These are phyloP conservation scores for Chelon auratus DNA, from an alignment of 2,797 vertebrate genomes.

Conservation along the genomic window DNA sequence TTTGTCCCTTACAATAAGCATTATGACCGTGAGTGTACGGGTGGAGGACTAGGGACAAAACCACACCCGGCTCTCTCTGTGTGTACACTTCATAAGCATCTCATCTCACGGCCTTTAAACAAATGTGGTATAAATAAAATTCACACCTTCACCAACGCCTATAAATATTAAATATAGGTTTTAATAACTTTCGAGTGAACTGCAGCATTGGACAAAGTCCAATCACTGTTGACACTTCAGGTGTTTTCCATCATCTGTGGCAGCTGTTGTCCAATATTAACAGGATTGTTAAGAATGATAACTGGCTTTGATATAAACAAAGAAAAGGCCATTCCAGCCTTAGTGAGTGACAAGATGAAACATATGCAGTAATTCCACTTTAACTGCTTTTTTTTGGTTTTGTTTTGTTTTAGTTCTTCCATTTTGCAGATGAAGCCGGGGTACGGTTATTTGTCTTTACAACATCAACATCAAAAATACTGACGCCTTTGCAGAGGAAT, in stretches of 20 bases:
- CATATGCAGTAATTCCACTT: constrained; percentile 7
- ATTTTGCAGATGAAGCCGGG: neutral
- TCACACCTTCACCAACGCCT: constrained; percentile 16
- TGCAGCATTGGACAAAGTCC: constrained; percentile 10
- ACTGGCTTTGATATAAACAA: constrained; percentile 31
- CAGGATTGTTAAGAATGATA: constrained; percentile 33
- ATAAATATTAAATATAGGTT: constrained; percentile 13
- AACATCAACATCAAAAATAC: neutral
- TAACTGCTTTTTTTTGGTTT: constrained; percentile 3
- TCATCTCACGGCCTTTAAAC: constrained; percentile 41
- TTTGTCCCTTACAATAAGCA: constrained; percentile 67
- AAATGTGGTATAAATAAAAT: constrained; percentile 19
- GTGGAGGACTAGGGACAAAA: constrained; percentile 54
- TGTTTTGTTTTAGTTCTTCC: no score
- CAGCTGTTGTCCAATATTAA: constrained; percentile 34
- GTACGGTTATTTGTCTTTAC: neutral
- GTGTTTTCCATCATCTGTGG: constrained; percentile 40
- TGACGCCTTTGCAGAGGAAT: neutral
- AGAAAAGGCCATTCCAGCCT: constrained; percentile 9
- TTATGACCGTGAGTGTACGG: constrained; percentile 48
- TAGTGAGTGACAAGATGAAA: constrained; percentile 33
- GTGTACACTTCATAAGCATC: constrained; percentile 34
- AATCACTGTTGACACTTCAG: constrained; percentile 29
- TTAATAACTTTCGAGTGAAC: constrained; percentile 9
- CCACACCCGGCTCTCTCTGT: constrained; percentile 31